Evolutionary conservation across 2,113 vertebrate genomes (phyloP).

Genomic region (Chrysochloris asiatica): DNA sequence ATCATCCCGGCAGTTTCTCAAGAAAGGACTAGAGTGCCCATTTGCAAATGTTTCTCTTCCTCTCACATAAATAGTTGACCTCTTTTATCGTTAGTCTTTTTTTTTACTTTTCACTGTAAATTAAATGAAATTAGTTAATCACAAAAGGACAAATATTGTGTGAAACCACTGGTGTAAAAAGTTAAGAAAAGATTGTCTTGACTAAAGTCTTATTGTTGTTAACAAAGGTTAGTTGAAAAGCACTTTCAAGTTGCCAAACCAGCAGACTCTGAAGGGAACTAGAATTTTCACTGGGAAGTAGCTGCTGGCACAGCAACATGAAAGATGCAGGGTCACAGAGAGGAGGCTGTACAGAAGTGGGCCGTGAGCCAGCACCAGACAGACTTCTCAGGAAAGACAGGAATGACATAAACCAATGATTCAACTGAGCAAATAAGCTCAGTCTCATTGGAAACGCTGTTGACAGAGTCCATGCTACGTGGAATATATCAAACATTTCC

Average conservation of each 20-base stretch:
- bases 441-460: not conserved
- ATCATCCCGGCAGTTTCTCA: not conserved
- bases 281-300: not conserved
- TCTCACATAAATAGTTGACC: not conserved
- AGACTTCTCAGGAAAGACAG: not conserved
- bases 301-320: not conserved
- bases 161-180: too few relatives aligned
- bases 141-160: too few relatives aligned
- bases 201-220: not conserved
- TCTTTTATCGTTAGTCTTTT: not conserved
- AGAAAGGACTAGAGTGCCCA: not conserved
- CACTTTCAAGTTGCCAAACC: not conserved
- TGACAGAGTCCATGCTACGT: not conserved
- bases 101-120: too few relatives aligned
- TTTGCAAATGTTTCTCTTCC: not conserved
- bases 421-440: not conserved
- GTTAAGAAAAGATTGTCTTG: too few relatives aligned
- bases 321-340: not conserved
- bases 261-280: not conserved
- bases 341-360: rapidly evolving
- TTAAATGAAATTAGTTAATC: too few relatives aligned
- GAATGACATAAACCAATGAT: not conserved
- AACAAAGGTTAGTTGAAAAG: not conserved
- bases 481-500: conserved; percentile 66
- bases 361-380: not conserved